Conservation (phyloP, 2,113 vertebrate genomes). For the Furnarius figulus region DNA sequence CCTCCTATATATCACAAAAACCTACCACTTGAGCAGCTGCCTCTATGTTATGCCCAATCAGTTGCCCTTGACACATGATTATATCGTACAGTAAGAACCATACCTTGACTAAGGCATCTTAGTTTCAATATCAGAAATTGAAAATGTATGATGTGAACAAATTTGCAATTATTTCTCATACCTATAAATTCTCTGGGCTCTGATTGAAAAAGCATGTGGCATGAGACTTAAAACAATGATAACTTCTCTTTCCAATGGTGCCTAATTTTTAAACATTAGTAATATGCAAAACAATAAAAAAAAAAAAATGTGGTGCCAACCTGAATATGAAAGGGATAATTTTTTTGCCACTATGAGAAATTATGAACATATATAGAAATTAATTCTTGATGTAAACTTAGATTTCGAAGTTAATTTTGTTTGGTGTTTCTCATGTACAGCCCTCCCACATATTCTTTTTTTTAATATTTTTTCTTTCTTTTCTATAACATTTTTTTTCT, state of each 20-base stretch:
- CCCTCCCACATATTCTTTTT: rapidly evolving
- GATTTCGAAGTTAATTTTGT: neutral
- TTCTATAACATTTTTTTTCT: too few relatives aligned
- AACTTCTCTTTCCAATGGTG: neutral
- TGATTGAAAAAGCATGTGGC: neutral
- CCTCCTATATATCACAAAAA: neutral
- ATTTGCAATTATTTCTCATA: neutral
- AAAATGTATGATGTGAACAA: neutral
- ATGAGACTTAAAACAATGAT: neutral
- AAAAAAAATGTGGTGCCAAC: neutral
- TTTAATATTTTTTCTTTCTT: too few relatives aligned
- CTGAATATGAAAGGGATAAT: neutral
- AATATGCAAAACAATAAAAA: neutral
- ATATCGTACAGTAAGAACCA: neutral
- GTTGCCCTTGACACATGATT: neutral
- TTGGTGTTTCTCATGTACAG: rapidly evolving
- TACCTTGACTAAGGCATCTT: neutral
- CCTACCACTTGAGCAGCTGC: neutral
- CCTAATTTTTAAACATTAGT: neutral
- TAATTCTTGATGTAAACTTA: neutral
- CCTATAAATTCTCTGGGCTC: neutral
- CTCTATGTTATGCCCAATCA: neutral
- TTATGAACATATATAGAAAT: neutral
- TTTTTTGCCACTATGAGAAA: neutral
- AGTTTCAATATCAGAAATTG: neutral